Evolutionary conservation across 2,113 vertebrate species (phyloP).

Genomic region (Elaphurus davidianus): DNA sequence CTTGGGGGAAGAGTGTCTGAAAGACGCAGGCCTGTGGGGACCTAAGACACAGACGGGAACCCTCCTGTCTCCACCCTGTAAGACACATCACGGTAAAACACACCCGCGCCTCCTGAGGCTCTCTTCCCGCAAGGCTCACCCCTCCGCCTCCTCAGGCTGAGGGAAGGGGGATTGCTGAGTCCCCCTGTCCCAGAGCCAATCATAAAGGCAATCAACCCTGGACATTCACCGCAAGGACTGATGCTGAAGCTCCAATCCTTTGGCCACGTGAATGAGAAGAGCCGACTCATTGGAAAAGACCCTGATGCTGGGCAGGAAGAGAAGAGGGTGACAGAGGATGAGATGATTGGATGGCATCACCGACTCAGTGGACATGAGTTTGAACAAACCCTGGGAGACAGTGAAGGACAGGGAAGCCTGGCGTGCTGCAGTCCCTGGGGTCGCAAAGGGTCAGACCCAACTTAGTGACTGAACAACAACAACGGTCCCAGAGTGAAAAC

Average conservation of each 20-base stretch:
- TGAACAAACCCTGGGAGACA: neutral
- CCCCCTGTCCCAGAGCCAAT: neutral
- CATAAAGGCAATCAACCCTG: neutral
- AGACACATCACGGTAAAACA: rapidly evolving
- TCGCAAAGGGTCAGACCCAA: rapidly evolving
- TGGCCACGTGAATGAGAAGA: neutral
- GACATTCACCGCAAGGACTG: neutral
- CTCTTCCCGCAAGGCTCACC: rapidly evolving
- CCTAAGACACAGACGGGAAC: neutral
- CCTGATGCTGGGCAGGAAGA: neutral
- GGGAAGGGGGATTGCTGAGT: rapidly evolving
- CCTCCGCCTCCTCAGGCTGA: rapidly evolving
- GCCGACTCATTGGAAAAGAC: neutral
- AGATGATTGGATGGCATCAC: neutral
- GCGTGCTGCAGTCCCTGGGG: neutral
- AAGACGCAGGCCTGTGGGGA: neutral
- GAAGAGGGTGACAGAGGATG: neutral
- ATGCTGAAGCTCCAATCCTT: neutral
- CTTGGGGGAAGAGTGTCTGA: neutral
- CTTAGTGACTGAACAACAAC: neutral
- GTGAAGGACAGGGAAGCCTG: neutral
- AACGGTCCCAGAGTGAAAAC: neutral
- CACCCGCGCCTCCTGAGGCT: rapidly evolving
- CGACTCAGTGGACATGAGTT: neutral
- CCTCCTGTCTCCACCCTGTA: neutral